Conservation (phyloP, 2,888 invertebrate genomes). For the Pachliopta kotzebuea region DNA sequence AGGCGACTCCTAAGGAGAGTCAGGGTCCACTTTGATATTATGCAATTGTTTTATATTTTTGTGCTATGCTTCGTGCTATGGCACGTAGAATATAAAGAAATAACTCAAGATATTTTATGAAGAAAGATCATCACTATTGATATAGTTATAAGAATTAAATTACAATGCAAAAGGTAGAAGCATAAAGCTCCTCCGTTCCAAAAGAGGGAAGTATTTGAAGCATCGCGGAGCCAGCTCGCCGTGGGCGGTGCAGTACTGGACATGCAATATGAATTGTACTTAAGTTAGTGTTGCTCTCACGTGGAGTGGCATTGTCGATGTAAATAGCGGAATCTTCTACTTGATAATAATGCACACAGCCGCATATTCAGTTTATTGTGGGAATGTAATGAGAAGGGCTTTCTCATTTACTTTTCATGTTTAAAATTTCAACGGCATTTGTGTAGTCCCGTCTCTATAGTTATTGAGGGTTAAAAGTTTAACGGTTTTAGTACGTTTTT, state of each 20-base stretch:
- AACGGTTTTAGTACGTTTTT: neutral
- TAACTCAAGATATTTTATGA: constrained; percentile 5
- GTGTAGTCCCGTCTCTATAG: constrained; percentile 31
- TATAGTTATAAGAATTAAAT: constrained; percentile 17
- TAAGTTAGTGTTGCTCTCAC: constrained; percentile 46
- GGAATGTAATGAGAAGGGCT: constrained; percentile 40
- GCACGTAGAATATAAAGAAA: constrained; percentile 4
- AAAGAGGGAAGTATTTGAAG: constrained; percentile 43
- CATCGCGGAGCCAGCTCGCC: constrained; percentile 52
- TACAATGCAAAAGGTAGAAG: constrained; percentile 19
- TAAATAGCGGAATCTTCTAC: constrained; percentile 51
- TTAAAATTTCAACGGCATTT: constrained; percentile 35
- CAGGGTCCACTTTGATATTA: constrained; percentile 59
- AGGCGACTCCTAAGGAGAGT: constrained; percentile 49
- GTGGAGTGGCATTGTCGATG: constrained; percentile 45
- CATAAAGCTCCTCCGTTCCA: constrained; percentile 32
- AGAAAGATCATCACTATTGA: constrained; percentile 1
- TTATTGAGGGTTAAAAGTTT: constrained; percentile 35
- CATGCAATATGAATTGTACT: constrained; percentile 72
- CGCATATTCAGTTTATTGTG: constrained; percentile 48
- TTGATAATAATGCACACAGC: constrained; percentile 47
- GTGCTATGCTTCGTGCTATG: constrained; percentile 39
- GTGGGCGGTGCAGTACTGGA: constrained; percentile 72
- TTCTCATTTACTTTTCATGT: constrained; percentile 37
- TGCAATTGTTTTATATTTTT: constrained; percentile 76